phyloP scores from a whole-genome alignment of 1,140 invertebrate genomes.

The Habropoda laboriosa region DNA sequence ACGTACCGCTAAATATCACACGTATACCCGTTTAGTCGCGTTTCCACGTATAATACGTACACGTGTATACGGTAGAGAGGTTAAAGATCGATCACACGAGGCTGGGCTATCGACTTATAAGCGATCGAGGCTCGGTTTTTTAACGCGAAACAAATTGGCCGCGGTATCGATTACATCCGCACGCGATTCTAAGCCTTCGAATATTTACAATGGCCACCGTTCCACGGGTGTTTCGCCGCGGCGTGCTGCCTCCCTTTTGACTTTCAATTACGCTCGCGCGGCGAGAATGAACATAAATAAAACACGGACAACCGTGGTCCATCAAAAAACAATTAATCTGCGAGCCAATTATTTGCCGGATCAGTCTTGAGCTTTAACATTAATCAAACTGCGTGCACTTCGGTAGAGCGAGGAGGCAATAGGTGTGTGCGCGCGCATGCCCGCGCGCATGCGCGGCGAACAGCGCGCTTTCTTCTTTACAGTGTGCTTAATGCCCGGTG shows the following conservation, averaged over 20 bases:
- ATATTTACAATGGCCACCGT: conserved; percentile 21
- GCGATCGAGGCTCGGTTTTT: not conserved
- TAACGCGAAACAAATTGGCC: conserved; percentile 29
- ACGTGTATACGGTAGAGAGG: not conserved
- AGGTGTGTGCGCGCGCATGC: too few relatives aligned
- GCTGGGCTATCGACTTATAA: not conserved
- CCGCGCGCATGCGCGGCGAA: too few relatives aligned
- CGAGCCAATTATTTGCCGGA: conserved; percentile 15
- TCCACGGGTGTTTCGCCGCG: too few relatives aligned
- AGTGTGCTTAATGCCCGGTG: too few relatives aligned
- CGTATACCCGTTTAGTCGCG: too few relatives aligned
- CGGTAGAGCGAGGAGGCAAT: too few relatives aligned
- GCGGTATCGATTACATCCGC: conserved; percentile 2
- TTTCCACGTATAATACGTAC: not conserved
- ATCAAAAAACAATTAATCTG: conserved; percentile 41
- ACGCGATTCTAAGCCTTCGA: conserved; percentile 17
- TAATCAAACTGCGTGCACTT: conserved; percentile 35
- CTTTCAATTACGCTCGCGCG: conserved; percentile 23
- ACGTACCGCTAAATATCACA: conserved; percentile 1
- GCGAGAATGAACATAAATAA: conserved; percentile 19
- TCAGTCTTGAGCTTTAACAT: conserved; percentile 17
- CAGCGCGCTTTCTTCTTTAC: not conserved
- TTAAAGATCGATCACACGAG: conserved; percentile 30
- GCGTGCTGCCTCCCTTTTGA: not conserved
- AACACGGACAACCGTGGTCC: conserved; percentile 13